Evolutionary conservation across 2,797 vertebrate genomes (phyloP).

Genomic region (Carcharodon carcharias): DNA sequence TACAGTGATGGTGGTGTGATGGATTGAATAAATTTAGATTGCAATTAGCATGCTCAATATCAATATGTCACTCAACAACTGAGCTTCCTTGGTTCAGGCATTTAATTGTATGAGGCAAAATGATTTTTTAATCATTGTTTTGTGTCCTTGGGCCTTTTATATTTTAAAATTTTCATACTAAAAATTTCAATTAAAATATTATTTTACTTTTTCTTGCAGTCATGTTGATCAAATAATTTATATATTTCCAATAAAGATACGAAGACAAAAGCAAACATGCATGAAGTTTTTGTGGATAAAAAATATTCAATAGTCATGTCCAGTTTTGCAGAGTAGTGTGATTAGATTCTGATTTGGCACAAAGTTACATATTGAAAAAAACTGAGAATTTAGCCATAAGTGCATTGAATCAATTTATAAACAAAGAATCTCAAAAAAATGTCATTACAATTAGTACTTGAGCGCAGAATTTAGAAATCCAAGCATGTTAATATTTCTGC

Average conservation of each 20-base stretch:
- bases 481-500: neutral
- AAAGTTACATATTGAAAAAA: neutral
- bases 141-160: neutral
- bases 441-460: neutral
- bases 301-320: neutral
- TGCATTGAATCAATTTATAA: neutral
- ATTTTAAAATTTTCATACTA: neutral
- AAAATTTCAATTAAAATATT: neutral
- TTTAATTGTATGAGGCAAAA: neutral
- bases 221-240: neutral
- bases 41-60: neutral
- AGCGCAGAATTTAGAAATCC: neutral
- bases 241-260: neutral
- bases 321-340: neutral
- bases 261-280: neutral
- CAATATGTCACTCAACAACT: neutral
- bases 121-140: neutral
- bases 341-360: neutral
- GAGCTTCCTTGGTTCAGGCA: neutral
- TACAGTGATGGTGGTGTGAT: neutral
- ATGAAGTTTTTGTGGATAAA: neutral
- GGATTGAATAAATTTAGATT: neutral
- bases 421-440: neutral
- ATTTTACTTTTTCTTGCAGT: constrained; percentile 3
- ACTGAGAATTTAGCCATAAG: neutral